Base-by-base conservation (phyloP, 35 echinoderm and acorn worm species). In the Heliocidaris erythrogramma region DNA sequence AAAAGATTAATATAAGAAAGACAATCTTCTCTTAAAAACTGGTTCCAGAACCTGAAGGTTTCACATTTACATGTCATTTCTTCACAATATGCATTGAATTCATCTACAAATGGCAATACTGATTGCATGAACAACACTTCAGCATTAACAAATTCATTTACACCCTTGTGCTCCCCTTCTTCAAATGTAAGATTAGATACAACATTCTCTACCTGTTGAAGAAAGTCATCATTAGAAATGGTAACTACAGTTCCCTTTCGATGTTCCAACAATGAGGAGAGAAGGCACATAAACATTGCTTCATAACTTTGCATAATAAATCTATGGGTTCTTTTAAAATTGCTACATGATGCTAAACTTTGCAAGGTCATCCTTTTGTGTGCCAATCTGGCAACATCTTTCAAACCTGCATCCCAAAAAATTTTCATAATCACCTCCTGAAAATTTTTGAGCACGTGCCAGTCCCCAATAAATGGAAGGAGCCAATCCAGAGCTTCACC, bases 351-450 rank as follows among this genome's bases (percentile, higher is more conserved):
- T 27, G 60, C 48, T 48, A 49, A 14, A 32, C 85, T 86, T 10
- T 86, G 85, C n/a, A 86, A 59, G 16, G 53, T 59, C 53, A 59
- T 59, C 53, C 16, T 9, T 14, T 59, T 59, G 16, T 59, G 53
- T 9, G 53, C 53, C 53, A 59, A 59, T 69, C 30, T 60, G 92
- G 94, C 94, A 21, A 95, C 31, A 48, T 96, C 93, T 32, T 93
- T 47, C 9, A 96, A 71, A 32, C 96, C 96, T 60, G 96, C 49
- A 96, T 96, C 93, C 94, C 71, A 94, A 49, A 94, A 96, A 30
- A 96, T 91, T 52, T 96, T 96, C 93, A 96, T 94, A 10, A 96
- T n/a, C 5, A 93, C 88, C 61, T 94, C 86, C 65, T 94, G 96
- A 92, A 60, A 48, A 59, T 96, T 96, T 84, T 92, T 96, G 7